Percentiles rank a stretch among this genome's conserved stretches.
These are phyloP conservation scores for Ectemnius lituratus DNA, from an alignment of 2,888 invertebrate species.

Conservation along the genomic window DNA sequence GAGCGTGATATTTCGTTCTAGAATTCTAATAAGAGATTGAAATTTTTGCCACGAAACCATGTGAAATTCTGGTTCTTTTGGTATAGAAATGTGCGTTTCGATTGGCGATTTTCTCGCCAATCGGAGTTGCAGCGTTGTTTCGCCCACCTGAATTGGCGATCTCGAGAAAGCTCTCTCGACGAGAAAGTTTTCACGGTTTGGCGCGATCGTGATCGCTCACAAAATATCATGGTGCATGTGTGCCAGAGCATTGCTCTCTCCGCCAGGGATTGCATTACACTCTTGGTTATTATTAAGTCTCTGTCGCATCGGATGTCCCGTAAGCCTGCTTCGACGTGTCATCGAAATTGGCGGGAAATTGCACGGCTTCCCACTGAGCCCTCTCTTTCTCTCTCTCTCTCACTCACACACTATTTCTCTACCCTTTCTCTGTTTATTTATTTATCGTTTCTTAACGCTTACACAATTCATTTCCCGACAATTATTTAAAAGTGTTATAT, in stretches of 20 bases:
- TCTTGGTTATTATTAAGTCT: too few relatives aligned
- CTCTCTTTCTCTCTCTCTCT: too few relatives aligned
- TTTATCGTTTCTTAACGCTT: too few relatives aligned
- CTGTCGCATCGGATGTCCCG: too few relatives aligned
- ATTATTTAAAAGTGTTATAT: too few relatives aligned
- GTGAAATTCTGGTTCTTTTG: background rate
- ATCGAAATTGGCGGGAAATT: slow-evolving; percentile 46
- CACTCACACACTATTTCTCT: too few relatives aligned
- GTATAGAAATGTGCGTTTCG: background rate
- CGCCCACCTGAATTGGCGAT: background rate
- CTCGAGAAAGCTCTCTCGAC: background rate
- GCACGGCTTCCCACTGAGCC: background rate
- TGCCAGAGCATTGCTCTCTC: too few relatives aligned
- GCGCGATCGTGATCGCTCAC: background rate
- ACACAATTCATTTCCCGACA: too few relatives aligned
- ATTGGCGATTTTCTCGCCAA: background rate
- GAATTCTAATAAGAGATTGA: background rate
- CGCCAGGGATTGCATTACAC: too few relatives aligned
- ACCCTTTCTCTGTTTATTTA: too few relatives aligned
- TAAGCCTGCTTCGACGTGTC: background rate
- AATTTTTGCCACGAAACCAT: background rate
- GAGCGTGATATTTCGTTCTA: too few relatives aligned
- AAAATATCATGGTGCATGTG: background rate
- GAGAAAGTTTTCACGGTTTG: slow-evolving; percentile 7
- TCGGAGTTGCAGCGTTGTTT: background rate